Evolutionary conservation across 2,113 vertebrate genomes (phyloP).

Genomic region (Leptocoma aspasia): DNA sequence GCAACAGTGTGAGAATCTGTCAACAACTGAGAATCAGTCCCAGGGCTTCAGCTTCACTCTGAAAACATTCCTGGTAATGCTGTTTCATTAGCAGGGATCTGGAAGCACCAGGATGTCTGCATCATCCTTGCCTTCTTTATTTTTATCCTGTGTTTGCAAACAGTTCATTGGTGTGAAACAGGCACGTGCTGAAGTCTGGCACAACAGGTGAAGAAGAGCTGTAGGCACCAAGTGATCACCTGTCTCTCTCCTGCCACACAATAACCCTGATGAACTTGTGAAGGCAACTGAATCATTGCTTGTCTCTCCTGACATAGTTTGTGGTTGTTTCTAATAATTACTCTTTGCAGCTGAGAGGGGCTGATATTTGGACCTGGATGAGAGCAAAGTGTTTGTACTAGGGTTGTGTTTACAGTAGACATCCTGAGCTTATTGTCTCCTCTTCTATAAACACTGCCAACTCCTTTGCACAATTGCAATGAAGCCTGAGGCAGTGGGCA

Average conservation of each 20-base stretch:
- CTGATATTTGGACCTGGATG: not conserved
- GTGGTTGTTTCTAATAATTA: not conserved
- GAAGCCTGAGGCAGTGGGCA: not conserved
- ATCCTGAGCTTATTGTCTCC: not conserved
- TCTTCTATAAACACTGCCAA: not conserved
- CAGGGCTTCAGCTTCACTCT: not conserved
- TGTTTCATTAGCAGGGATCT: conserved; percentile 20
- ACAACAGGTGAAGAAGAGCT: not conserved
- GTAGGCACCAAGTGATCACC: not conserved
- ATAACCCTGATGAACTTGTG: not conserved
- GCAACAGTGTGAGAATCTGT: not conserved
- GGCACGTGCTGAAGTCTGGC: not conserved
- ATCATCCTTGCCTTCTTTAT: not conserved
- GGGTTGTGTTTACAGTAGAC: not conserved
- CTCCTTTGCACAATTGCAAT: not conserved
- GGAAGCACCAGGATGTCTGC: not conserved
- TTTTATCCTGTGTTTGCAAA: not conserved
- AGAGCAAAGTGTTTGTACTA: not conserved
- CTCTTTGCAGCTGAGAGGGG: not conserved
- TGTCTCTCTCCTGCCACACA: not conserved
- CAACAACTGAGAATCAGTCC: not conserved
- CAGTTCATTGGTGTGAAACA: not conserved
- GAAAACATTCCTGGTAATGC: conserved; percentile 2
- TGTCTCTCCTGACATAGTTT: not conserved
- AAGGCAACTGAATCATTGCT: not conserved